Base-by-base conservation (phyloP, 1,140 invertebrate species). In the Aphelinus atriplicis region DNA sequence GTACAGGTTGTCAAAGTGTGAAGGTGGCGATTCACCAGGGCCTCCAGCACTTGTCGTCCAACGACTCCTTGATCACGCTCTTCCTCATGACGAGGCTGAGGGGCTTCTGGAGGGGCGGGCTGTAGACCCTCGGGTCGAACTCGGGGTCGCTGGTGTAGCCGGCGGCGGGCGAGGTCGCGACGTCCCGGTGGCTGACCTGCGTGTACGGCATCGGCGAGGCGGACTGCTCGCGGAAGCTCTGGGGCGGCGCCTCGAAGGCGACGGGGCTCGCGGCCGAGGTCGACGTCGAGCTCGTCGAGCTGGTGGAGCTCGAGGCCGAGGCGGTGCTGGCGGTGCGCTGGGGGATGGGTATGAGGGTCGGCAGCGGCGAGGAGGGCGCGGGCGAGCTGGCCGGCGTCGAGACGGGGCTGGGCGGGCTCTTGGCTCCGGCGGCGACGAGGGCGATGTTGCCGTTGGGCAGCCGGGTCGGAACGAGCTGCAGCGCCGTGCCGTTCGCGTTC, bases 41-140 rank as follows among this genome's bases (percentile, higher is more conserved):
- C 79, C 93, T 89, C 92, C 89, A 90, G 6, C 88, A 87, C 73
- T 89, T 88, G 5, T 86, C 86, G 71, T 88, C 89, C 88, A 92
- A 72, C 7, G 69, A 47, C 9, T 89, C 86, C 1, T 86, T 87
- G n/a, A 86, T 80, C 3, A 89, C 88, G 79, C 85, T 88, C 82
- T 90, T 91, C 80, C 91, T 89, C 77, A 92, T 92, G 4, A 95
- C 93, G 65, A 95, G 85, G 7, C 93, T 91, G 10, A 95, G 82
- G 0, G 93, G 94, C 81, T 89, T 90, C 70, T 88, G 86, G 1
- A 91, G 89, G 0, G 91, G 89, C 3, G 89, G 88, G 77, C 86
- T 88, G 80, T 89, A 90, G 61, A 88, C 84, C 2, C 89, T 73
- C 76, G 89, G 74, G 73, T 87, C 85, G 79, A 81, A 88, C 64